phyloP scores from a whole-genome alignment of 2,797 vertebrate genomes.

The Synaphobranchus kaupii region DNA sequence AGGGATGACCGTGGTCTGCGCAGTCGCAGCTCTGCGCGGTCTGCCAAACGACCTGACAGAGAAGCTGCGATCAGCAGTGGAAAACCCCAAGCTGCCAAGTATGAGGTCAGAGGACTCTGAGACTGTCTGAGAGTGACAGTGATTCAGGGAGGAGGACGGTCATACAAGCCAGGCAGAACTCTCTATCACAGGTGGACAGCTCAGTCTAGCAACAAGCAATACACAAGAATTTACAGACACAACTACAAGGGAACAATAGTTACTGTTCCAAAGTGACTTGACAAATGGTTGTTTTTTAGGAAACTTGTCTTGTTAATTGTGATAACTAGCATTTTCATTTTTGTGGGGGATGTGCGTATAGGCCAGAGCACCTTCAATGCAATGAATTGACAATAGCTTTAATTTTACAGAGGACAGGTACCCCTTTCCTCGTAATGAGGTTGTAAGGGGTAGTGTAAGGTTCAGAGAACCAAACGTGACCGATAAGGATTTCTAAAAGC shows the following conservation, averaged over 20 bases:
- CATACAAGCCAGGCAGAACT: neutral
- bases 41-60: neutral
- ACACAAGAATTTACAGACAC: neutral
- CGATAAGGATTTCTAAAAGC: too few species aligned
- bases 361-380: neutral
- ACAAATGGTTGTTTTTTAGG: neutral
- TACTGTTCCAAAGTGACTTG: neutral
- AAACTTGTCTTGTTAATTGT: neutral
- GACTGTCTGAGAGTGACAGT: neutral
- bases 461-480: too few species aligned
- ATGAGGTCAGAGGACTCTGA: slow-evolving; percentile 16
- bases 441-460: too few species aligned
- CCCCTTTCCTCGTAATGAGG: neutral
- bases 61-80: neutral
- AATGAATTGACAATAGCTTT: neutral
- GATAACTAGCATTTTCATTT: neutral
- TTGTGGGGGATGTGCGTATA: neutral
- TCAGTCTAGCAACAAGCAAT: neutral
- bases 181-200: neutral
- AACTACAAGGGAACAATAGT: neutral
- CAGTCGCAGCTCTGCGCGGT: neutral
- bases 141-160: neutral
- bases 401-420: neutral
- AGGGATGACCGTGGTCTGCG: neutral
- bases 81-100: neutral